Base-by-base conservation (phyloP, 2,888 invertebrate species). In the Tupiocoris notatus region DNA sequence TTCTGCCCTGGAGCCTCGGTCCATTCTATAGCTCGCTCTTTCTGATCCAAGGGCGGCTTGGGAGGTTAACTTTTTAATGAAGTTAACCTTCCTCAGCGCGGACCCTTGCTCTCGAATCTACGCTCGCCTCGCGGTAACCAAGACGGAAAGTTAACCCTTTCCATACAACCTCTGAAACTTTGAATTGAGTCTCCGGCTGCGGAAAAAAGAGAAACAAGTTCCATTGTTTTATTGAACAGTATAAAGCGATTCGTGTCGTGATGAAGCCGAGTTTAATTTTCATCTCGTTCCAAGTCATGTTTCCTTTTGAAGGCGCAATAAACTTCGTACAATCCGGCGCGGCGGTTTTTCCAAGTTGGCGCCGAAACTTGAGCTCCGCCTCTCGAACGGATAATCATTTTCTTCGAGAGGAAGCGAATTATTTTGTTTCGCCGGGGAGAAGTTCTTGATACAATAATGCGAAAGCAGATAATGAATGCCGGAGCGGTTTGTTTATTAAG, bases 1-100 rank as follows among this genome's bases (percentile, higher is more conserved):
- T n/a, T n/a, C n/a, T n/a, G n/a, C n/a, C n/a, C n/a, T n/a, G 12
- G 39, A 12, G 39, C 39, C 39, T 39, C 39, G n/a, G n/a, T n/a
- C n/a, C n/a, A n/a, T n/a, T n/a, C n/a, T n/a, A 39, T 12, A 39
- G 39, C 39, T 3, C 57, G 9, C 9, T 58, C 58, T 24, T 22
- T 22, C 70, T 24, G 58, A 9, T 57, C 25, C 24, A 59, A 58
- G 23, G 18, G 23, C 22, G 24, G n/a, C 58, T 25, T 58, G 59
- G 17, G 20, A 54, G 22, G 57, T 70, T 7, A 70, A 70, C 59
- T 70, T 70, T 70, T 70, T 70, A 70, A 70, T 70, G 58, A 70
- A 70, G 70, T 70, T 70, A 58, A 70, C 70, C 20, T 68, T 58
- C 58, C 58, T 57, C 39, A 12, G 12, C 39, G 39, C 39, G 3